Base-by-base conservation (phyloP, 2,113 vertebrate genomes). In the Phainopepla nitens region DNA sequence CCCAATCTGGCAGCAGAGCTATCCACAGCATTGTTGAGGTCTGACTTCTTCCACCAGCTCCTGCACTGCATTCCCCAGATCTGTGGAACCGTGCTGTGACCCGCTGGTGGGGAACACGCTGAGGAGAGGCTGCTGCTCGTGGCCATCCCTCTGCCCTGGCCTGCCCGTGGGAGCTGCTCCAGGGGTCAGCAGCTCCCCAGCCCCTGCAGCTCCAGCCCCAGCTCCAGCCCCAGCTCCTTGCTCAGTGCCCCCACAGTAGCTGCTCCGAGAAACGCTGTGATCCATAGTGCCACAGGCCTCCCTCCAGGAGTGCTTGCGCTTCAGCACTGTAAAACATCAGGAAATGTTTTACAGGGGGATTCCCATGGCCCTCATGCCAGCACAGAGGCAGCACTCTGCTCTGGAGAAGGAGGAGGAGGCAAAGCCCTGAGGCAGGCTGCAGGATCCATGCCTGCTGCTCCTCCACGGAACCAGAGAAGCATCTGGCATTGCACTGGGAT, bases 1-100 rank as follows among this genome's bases (percentile, higher is more conserved):
- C 17, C 42, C 62, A 56, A 61, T 92, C 90, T 93, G 96, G 94
- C 96, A 93, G 90, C 73, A 47, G 77, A 84, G 65, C 29, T 69
- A 33, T 93, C 94, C 81, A 3, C 94, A 92, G 92, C 94, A 82
- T 92, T 91, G 93, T 31, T 95, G 91, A 96, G 90, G 73, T 89
- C 92, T 96, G 90, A 89, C 69, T 94, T 76, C 93, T 87, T 96
- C 82, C 83, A 54, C 83, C 31, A 78, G 82, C 78, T 92, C 65
- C 93, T 93, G 92, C 90, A 0, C 69, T 56, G 82, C 90, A 29
- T 77, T 90, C 79, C 82, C 89, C 0, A 0, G 47, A 10, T 87
- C 78, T 81, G 87, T 13, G 0, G 83, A 60, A 68, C 94, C 23
- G 2, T 64, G 82, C 75, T 71, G 89, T 29, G 92, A 87, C 65